Conservation (phyloP, 2,888 invertebrate species). For the Diarsia dahlii region DNA sequence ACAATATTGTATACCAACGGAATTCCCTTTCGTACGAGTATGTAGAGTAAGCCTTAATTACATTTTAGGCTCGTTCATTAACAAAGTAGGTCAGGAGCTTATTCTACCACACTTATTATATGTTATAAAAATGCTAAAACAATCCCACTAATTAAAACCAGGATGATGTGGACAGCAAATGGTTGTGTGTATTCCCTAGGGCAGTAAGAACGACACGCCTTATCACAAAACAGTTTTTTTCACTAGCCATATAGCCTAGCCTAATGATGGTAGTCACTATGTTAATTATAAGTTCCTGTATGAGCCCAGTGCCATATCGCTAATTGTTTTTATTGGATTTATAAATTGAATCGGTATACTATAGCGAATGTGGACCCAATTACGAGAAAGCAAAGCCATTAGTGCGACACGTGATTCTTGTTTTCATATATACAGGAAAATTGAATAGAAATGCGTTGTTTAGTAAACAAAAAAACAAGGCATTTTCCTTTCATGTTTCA, state of each 20-base stretch:
- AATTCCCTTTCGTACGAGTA: neutral
- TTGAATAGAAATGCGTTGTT: constrained; percentile 15
- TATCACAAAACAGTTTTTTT: constrained; percentile 6
- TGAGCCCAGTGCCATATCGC: constrained; percentile 19
- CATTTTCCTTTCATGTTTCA: no score
- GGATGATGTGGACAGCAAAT: constrained; percentile 10
- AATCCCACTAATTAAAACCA: constrained; percentile 51
- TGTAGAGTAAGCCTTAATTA: constrained; percentile 11
- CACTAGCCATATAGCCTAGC: neutral
- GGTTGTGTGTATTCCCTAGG: constrained; percentile 38
- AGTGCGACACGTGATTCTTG: constrained; percentile 46
- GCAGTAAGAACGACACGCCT: constrained; percentile 43
- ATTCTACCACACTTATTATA: constrained; percentile 14
- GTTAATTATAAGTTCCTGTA: neutral
- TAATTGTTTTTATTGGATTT: constrained; percentile 47
- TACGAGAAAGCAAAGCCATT: constrained; percentile 47
- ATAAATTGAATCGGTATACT: constrained; percentile 19
- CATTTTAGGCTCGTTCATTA: constrained; percentile 12
- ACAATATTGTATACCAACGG: neutral
- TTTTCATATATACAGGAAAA: constrained; percentile 21
- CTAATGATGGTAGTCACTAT: neutral
- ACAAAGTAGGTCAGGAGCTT: constrained; percentile 10
- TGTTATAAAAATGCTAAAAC: constrained; percentile 29
- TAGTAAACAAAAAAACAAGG: neutral
- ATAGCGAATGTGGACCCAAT: constrained; percentile 21